Conservation (phyloP, 2,797 vertebrate species). For the Arctocebus calabarensis region DNA sequence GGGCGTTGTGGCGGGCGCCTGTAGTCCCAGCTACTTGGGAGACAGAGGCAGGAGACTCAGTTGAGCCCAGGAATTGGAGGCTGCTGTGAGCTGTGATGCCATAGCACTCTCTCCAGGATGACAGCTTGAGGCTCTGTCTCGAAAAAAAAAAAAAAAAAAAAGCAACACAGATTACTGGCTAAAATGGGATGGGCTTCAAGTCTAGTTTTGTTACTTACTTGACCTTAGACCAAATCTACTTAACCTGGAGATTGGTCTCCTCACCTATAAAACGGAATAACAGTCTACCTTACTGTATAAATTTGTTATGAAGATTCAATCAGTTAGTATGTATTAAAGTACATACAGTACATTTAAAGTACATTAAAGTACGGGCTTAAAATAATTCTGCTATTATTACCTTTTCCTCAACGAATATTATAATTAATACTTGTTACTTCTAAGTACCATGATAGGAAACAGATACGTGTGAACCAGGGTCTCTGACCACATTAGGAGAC, state of each 20-base stretch:
- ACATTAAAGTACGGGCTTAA: not conserved
- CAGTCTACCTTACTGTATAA: not conserved
- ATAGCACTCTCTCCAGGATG: no score
- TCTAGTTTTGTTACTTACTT: constrained; percentile 1
- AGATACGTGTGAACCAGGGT: not conserved
- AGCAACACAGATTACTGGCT: not conserved
- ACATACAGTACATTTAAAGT: no score
- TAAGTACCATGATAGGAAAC: not conserved
- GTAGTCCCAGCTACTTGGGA: no score
- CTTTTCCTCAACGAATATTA: not conserved
- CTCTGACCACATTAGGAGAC: not conserved
- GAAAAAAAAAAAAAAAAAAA: no score
- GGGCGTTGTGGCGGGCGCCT: no score
- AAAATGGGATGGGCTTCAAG: not conserved
- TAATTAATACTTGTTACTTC: not conserved
- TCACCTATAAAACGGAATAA: not conserved
- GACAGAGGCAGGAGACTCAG: no score
- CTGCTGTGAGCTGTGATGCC: no score
- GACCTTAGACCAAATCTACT: not conserved
- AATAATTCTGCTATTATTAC: not conserved
- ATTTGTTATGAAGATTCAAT: not conserved
- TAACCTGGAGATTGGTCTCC: constrained; percentile 44
- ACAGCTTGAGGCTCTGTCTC: no score
- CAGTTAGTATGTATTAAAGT: not conserved
- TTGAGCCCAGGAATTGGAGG: no score